Percentiles rank a stretch among this genome's conserved stretches.
Conservation (phyloP, 1,140 invertebrate genomes). For the Achatina immaculata region DNA sequence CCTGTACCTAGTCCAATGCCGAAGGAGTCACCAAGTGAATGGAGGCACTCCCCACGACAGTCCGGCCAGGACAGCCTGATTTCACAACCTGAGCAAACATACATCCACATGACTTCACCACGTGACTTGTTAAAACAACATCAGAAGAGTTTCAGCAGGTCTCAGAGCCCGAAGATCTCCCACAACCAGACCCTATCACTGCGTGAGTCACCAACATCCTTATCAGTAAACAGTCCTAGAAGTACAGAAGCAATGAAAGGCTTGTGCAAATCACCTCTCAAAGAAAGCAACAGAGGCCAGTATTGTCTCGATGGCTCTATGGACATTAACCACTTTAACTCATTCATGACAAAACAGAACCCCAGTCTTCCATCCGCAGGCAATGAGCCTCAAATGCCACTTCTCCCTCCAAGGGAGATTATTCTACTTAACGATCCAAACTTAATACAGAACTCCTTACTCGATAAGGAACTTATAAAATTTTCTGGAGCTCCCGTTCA, state of each 20-base stretch:
- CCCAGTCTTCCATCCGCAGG: not conserved
- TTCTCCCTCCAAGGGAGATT: slow-evolving; percentile 5
- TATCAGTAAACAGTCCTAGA: not conserved
- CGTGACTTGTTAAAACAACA: slow-evolving; percentile 2
- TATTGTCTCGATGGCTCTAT: not conserved
- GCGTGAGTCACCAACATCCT: not conserved
- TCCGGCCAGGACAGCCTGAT: not conserved
- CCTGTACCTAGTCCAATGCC: slow-evolving; percentile 12
- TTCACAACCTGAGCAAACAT: not conserved
- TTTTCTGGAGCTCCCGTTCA: not conserved
- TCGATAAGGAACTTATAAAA: not conserved
- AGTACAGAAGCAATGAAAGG: not conserved
- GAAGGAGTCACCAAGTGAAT: not conserved
- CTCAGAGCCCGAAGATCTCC: not conserved
- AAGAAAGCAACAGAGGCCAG: not conserved
- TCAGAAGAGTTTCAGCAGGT: not conserved
- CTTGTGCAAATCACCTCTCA: not conserved
- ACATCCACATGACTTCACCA: slow-evolving; percentile 14
- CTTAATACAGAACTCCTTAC: not conserved
- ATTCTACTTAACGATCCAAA: not conserved
- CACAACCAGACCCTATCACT: not conserved
- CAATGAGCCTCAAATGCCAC: not conserved
- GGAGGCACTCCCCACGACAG: not conserved
- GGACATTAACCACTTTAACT: not conserved
- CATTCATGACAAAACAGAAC: not conserved